Evolutionary conservation across 2,888 invertebrate species (phyloP).

Genomic region (Thera obeliscata): DNA sequence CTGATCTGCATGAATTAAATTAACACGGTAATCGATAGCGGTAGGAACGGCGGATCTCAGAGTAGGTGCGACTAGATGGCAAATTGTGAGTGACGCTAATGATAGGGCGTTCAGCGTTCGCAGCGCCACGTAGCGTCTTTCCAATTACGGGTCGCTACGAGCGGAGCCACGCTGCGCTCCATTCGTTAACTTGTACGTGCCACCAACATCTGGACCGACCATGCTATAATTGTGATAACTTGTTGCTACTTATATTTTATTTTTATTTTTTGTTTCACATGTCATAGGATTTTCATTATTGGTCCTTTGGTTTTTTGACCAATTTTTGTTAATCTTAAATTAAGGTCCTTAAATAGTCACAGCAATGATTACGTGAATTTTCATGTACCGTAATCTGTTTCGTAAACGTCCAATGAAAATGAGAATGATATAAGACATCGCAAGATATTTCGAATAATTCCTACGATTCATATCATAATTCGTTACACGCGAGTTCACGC

Average conservation of each 20-base stretch:
- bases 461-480: conserved; percentile 28
- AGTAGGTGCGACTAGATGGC: conserved; percentile 47
- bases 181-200: conserved; percentile 77
- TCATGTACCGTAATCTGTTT: neutral
- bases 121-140: conserved; percentile 60
- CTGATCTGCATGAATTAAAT: conserved; percentile 47
- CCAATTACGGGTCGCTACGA: conserved; percentile 68
- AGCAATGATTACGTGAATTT: no score
- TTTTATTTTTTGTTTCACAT: conserved; percentile 45
- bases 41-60: conserved; percentile 49
- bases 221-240: conserved; percentile 64
- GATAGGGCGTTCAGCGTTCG: conserved; percentile 71
- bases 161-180: conserved; percentile 75
- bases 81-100: conserved; percentile 83
- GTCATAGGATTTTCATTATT: neutral
- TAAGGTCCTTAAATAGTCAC: no score
- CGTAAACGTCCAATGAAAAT: neutral
- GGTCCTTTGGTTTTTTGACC: neutral
- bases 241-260: conserved; percentile 60
- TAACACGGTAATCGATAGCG: conserved; percentile 45
- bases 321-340: neutral
- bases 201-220: conserved; percentile 71
- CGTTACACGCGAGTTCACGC: conserved; percentile 31
- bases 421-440: neutral
- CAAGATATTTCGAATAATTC: neutral